phyloP scores from a whole-genome alignment of 2,797 vertebrate species.

The Spinibarbus caldwelli region DNA sequence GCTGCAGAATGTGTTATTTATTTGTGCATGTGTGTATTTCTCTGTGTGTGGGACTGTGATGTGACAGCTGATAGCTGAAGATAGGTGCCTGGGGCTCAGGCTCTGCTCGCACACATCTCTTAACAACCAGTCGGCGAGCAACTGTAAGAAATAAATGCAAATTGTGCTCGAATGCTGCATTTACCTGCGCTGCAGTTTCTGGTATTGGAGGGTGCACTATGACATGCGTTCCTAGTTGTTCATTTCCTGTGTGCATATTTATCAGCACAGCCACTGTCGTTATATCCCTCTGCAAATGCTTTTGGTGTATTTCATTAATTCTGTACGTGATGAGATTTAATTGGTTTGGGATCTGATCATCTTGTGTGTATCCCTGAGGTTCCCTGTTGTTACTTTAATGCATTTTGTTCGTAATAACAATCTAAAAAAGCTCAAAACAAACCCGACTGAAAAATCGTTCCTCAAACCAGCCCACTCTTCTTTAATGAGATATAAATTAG shows the following conservation, averaged over 20 bases:
- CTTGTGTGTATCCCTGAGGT: neutral
- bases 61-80: slow-evolving; percentile 41
- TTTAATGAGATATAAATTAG: slow-evolving; percentile 25
- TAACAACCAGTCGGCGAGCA: neutral
- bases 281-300: neutral
- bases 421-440: neutral
- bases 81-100: slow-evolving; percentile 22
- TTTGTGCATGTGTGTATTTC: slow-evolving; percentile 38
- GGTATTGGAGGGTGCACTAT: neutral
- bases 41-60: slow-evolving; percentile 38
- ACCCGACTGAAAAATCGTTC: neutral
- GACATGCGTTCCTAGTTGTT: neutral
- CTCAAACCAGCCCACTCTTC: neutral
- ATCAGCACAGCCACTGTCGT: neutral
- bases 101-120: neutral
- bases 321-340: neutral
- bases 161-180: slow-evolving; percentile 15
- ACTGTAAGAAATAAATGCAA: slow-evolving; percentile 29
- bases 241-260: slow-evolving; percentile 21
- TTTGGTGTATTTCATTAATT: slow-evolving; percentile 1
- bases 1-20: slow-evolving; percentile 48
- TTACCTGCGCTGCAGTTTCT: neutral
- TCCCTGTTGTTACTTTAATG: neutral
- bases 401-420: neutral
- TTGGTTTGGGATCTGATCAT: neutral